These are phyloP conservation scores for Tympanuchus pallidicinctus DNA, from an alignment of 2,113 vertebrate species.

Conservation along the genomic window DNA sequence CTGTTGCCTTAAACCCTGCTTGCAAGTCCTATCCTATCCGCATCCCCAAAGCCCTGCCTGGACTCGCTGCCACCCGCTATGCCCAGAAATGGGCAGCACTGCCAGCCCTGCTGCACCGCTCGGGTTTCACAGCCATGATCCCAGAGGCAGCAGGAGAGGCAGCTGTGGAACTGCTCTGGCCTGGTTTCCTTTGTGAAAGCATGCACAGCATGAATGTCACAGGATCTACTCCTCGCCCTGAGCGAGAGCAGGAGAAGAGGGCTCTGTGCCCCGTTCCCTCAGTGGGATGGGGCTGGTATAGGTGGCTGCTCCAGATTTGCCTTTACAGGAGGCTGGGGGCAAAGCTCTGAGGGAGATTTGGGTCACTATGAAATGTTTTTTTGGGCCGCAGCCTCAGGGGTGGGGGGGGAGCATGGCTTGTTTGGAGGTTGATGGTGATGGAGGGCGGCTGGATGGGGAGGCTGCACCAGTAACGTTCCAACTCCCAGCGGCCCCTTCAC, in stretches of 20 bases:
- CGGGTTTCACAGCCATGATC: slow-evolving; percentile 15
- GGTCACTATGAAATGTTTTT: accelerated
- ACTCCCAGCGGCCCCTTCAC: slow-evolving; percentile 41
- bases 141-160: neutral
- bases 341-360: accelerated
- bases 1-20: accelerated
- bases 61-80: neutral
- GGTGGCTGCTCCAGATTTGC: neutral
- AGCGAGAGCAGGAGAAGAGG: neutral
- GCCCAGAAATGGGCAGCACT: neutral
- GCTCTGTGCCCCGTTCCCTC: neutral
- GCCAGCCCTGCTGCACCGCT: neutral
- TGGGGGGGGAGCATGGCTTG: neutral
- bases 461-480: neutral
- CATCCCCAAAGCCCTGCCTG: neutral
- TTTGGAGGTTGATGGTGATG: neutral
- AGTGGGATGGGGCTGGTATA: neutral
- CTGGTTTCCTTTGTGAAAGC: slow-evolving; percentile 39
- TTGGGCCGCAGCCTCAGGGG: accelerated
- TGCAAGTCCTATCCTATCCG: neutral
- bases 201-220: neutral
- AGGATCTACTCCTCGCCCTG: neutral
- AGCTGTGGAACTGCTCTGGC: neutral
- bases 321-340: accelerated
- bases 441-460: neutral